A percentile compares a stretch with the other conserved stretches of the same genome.
Evolutionary conservation across 2,113 vertebrate genomes (phyloP).

Genomic region (Ursus arctos): DNA sequence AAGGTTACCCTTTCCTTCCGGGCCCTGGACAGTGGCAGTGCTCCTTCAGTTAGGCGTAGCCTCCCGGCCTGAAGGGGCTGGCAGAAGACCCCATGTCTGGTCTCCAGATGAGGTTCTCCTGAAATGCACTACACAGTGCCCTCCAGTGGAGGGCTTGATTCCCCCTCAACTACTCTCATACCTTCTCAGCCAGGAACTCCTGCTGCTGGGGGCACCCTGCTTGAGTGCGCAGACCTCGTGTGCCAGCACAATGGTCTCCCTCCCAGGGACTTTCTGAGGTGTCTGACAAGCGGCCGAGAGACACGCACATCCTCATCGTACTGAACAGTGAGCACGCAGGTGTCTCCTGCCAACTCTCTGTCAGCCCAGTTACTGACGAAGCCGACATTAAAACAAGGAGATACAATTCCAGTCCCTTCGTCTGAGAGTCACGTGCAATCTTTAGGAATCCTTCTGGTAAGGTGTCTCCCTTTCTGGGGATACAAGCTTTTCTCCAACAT

Average conservation of each 20-base stretch:
- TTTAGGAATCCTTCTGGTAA: not conserved
- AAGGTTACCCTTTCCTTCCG: not conserved
- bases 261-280: not conserved
- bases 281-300: not conserved
- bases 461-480: not conserved
- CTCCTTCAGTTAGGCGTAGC: not conserved
- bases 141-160: not conserved
- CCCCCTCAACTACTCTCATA: not conserved
- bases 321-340: not conserved
- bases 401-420: not conserved
- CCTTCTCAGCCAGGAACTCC: not conserved
- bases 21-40: not conserved
- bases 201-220: not conserved
- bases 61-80: not conserved
- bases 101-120: not conserved
- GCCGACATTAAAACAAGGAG: not conserved
- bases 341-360: not conserved
- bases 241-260: not conserved
- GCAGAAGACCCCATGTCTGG: fast-evolving
- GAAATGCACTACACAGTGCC: not conserved
- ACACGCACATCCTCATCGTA: not conserved
- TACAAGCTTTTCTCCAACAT: not conserved
- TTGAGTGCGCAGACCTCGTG: not conserved
- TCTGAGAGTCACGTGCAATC: not conserved
- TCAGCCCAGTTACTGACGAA: not conserved